Conservation (phyloP, 2,888 invertebrate genomes). For the Lepetodrilus schrolli region DNA sequence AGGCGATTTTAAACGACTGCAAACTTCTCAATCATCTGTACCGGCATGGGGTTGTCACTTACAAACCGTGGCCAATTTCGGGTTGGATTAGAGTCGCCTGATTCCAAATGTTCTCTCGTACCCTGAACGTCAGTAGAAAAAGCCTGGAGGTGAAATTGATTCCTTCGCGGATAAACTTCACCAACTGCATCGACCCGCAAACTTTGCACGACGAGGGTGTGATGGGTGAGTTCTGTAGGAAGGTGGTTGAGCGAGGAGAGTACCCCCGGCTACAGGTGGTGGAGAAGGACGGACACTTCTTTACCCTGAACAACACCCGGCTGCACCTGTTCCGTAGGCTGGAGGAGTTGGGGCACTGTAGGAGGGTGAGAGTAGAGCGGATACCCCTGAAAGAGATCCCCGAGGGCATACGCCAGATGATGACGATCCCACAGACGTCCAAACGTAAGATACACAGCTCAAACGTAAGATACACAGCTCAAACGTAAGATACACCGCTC, state of each 20-base stretch:
- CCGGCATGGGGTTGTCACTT: no score
- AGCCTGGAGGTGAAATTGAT: constrained; percentile 26
- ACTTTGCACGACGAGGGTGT: constrained; percentile 33
- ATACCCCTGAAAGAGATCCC: constrained; percentile 70
- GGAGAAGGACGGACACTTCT: constrained; percentile 71
- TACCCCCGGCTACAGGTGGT: constrained; percentile 69
- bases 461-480: background rate
- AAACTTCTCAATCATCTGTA: no score
- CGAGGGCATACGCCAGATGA: constrained; percentile 39
- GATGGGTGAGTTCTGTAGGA: constrained; percentile 35
- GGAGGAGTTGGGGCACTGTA: constrained; percentile 64
- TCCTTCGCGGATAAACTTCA: constrained; percentile 40
- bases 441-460: background rate
- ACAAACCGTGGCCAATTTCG: background rate
- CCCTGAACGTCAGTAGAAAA: constrained; percentile 2
- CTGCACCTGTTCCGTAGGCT: constrained; percentile 66
- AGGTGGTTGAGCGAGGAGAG: constrained; percentile 42
- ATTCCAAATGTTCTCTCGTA: constrained; percentile 16
- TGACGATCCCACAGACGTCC: constrained; percentile 32
- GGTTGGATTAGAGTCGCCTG: background rate
- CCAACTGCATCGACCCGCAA: constrained; percentile 34
- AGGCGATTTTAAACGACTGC: background rate
- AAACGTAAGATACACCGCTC: background rate
- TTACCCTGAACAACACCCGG: constrained; percentile 71
- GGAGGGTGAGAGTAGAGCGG: constrained; percentile 64